phyloP scores from a whole-genome alignment of 2,113 vertebrate genomes.

The Ceratotherium simum region DNA sequence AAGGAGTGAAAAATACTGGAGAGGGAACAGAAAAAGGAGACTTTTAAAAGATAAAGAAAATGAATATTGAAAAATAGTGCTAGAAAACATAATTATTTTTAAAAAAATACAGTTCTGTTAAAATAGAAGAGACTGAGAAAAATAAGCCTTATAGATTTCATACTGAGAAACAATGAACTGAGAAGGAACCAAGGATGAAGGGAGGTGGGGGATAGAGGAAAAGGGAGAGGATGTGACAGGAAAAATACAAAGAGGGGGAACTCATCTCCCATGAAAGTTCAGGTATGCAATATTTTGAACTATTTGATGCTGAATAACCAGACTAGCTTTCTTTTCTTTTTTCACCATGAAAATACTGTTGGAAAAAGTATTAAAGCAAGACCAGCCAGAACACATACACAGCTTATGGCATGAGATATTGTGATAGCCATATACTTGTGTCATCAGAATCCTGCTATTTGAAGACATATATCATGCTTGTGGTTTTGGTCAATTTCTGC shows the following conservation, averaged over 20 bases:
- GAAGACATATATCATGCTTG: neutral
- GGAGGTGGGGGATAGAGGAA: too few species aligned
- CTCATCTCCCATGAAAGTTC: neutral
- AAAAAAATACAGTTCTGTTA: neutral
- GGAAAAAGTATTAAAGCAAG: conserved; percentile 20
- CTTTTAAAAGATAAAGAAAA: conserved; percentile 13
- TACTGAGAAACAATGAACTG: neutral
- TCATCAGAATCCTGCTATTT: neutral
- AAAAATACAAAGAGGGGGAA: neutral
- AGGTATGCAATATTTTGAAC: neutral
- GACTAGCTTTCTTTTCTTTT: neutral
- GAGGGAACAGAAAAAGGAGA: neutral
- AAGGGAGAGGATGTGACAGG: neutral
- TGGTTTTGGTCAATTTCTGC: neutral
- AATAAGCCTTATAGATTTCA: neutral
- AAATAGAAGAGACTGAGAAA: neutral
- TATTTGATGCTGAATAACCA: neutral
- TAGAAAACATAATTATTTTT: neutral
- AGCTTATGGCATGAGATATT: neutral
- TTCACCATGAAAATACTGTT: neutral
- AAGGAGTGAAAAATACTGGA: neutral
- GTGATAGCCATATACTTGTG: neutral
- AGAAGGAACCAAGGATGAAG: neutral
- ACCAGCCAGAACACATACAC: neutral
- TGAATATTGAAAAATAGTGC: neutral